A percentile compares a stretch with the other conserved stretches of the same genome.
phyloP scores from a whole-genome alignment of 64 coral and sea anemone genomes.

The Montipora efflorescens region DNA sequence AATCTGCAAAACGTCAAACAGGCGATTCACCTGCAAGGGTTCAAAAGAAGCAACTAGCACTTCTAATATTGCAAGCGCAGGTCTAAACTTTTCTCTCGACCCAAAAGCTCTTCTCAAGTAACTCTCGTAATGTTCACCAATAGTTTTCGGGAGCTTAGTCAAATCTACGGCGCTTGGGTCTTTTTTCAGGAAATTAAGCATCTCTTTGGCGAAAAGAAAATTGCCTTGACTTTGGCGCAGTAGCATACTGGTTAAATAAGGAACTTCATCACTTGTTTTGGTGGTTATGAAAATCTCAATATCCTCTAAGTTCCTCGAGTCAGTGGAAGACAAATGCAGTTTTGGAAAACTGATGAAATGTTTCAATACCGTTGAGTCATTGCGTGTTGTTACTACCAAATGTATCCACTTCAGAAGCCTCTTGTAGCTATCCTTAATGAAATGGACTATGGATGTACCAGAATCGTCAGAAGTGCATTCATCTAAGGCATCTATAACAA shows the following conservation, averaged over 20 bases:
- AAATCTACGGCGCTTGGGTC: neutral
- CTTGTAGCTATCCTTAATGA: conserved; percentile 22
- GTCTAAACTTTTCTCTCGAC: conserved; percentile 46
- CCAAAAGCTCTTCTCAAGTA: conserved; percentile 68
- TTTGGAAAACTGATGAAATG: conserved; percentile 29
- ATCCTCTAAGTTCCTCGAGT: conserved; percentile 64
- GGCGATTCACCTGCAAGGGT: neutral
- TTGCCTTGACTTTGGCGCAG: conserved; percentile 80
- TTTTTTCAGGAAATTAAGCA: conserved; percentile 26
- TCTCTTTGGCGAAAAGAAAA: conserved; percentile 69
- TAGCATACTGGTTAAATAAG: conserved; percentile 31
- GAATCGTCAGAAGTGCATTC: conserved; percentile 39
- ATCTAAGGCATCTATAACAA: conserved; percentile 79
- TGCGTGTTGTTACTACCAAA: conserved; percentile 57
- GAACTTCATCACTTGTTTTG: neutral
- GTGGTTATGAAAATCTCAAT: conserved; percentile 34
- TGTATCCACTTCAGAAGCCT: conserved; percentile 46
- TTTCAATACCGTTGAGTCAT: conserved; percentile 49
- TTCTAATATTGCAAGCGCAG: conserved; percentile 35
- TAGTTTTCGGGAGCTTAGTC: conserved; percentile 53
- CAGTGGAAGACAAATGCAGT: neutral
- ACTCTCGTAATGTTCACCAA: conserved; percentile 71
- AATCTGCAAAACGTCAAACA: conserved; percentile 11
- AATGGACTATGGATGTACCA: conserved; percentile 28
- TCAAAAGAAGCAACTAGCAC: conserved; percentile 47